Evolutionary conservation across 2,797 vertebrate genomes (phyloP).

Genomic region (Scleropages formosus): DNA sequence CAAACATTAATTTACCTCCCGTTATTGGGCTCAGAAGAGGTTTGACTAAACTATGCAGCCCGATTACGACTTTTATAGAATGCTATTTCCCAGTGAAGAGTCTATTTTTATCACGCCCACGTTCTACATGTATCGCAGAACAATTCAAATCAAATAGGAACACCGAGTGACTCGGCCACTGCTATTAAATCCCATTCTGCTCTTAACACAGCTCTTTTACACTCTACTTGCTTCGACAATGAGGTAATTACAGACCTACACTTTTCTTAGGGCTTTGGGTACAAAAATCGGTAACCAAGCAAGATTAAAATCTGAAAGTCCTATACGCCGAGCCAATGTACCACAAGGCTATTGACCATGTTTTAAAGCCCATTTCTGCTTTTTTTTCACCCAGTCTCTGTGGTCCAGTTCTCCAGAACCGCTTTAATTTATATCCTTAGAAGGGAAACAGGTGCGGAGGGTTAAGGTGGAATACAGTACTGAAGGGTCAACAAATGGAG

Average conservation of each 20-base stretch:
- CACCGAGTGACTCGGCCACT: neutral
- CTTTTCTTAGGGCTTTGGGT: neutral
- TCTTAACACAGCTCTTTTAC: conserved; percentile 10
- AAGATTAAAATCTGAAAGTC: conserved; percentile 27
- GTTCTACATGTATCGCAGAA: conserved; percentile 4
- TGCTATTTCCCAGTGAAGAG: neutral
- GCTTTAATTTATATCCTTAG: too few relatives aligned
- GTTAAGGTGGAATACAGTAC: too few relatives aligned
- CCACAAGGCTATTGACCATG: neutral
- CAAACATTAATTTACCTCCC: neutral
- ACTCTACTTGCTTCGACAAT: conserved; percentile 11
- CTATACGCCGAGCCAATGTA: neutral
- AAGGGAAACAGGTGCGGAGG: too few relatives aligned
- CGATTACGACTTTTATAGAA: conserved; percentile 8
- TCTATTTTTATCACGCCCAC: neutral
- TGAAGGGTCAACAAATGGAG: too few relatives aligned
- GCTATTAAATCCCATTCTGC: conserved; percentile 24
- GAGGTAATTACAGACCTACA: conserved; percentile 19
- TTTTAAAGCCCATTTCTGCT: conserved; percentile 12
- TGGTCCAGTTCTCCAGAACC: neutral
- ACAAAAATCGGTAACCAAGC: conserved; percentile 24
- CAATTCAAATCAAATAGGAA: conserved; percentile 10
- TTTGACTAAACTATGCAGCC: neutral
- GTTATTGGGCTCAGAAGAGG: neutral
- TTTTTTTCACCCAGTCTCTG: neutral